Percentiles rank a stretch among this genome's conserved stretches.
phyloP scores from a whole-genome alignment of 53 echinoderm and acorn worm species.

The Mesocentrotus franciscanus region DNA sequence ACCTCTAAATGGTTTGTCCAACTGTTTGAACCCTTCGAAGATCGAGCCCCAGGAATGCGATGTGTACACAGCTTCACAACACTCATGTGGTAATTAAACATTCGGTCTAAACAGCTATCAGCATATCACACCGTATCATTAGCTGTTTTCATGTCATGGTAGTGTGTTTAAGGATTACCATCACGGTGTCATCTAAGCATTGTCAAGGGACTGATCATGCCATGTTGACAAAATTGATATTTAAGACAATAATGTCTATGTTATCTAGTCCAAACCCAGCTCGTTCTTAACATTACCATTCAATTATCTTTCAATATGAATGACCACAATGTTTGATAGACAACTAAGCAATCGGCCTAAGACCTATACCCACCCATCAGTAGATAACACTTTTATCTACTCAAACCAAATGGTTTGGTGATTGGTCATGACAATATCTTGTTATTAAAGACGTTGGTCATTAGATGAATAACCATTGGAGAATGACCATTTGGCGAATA shows the following conservation, averaged over 20 bases:
- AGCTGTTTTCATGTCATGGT: neutral
- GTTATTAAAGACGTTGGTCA: too few species aligned
- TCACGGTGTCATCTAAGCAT: neutral
- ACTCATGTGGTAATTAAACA: slow-evolving; percentile 17
- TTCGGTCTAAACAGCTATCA: neutral
- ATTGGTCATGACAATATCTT: too few species aligned
- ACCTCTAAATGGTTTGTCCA: slow-evolving; percentile 10
- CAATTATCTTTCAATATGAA: too few species aligned
- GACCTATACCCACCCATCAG: too few species aligned
- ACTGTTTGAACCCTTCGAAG: neutral
- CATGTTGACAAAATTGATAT: neutral
- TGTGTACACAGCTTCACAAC: neutral
- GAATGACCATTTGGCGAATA: neutral
- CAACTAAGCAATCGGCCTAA: too few species aligned
- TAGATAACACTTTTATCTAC: too few species aligned
- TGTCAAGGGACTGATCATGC: neutral
- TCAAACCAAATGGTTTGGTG: too few species aligned
- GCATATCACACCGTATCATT: neutral
- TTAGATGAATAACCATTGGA: neutral
- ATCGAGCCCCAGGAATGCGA: neutral
- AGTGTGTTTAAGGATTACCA: neutral
- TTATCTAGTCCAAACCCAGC: too few species aligned
- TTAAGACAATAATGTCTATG: too few species aligned
- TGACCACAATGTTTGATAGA: too few species aligned
- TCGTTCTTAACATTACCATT: too few species aligned